These are phyloP conservation scores for Verasper variegatus DNA, from an alignment of 2,113 vertebrate genomes.

Conservation along the genomic window DNA sequence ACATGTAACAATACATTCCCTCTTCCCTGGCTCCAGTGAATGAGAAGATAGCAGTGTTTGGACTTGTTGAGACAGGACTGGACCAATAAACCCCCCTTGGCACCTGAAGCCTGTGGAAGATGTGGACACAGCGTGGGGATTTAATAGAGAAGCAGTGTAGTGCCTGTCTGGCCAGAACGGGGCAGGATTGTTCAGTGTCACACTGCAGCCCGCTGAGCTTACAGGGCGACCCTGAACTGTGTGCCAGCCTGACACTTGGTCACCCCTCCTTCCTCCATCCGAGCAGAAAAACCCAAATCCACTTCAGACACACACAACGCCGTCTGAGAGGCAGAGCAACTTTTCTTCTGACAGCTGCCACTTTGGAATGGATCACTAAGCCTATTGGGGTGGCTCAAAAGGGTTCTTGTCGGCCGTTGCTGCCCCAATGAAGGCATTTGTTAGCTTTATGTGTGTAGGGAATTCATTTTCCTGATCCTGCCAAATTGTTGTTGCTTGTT, in stretches of 20 bases:
- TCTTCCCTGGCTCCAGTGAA: background rate
- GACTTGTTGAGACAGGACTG: constrained; percentile 53
- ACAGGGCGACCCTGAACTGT: constrained; percentile 70
- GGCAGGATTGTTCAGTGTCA: constrained; percentile 79
- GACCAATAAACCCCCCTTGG: constrained; percentile 60
- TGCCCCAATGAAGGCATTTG: constrained; percentile 76
- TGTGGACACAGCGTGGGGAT: constrained; percentile 77
- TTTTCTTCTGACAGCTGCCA: constrained; percentile 84
- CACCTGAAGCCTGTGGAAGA: constrained; percentile 64
- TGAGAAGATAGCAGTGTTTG: constrained; percentile 25
- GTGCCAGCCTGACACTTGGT: constrained; percentile 74
- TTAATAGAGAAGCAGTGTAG: constrained; percentile 73
- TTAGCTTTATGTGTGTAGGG: constrained; percentile 58
- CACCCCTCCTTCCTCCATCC: constrained; percentile 69
- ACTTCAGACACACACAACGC: constrained; percentile 68
- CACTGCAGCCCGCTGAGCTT: constrained; percentile 78
- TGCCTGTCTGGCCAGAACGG: constrained; percentile 64
- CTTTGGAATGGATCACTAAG: constrained; percentile 82
- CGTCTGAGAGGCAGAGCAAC: constrained; percentile 77
- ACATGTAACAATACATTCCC: background rate
- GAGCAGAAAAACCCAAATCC: constrained; percentile 76
- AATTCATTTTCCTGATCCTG: constrained; percentile 57
- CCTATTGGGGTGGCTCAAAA: constrained; percentile 77
- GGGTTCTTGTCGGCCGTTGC: constrained; percentile 70
- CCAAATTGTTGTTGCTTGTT: constrained; percentile 50